Base-by-base conservation (phyloP, 1,140 invertebrate species). In the Stegodyphus mimosarum region DNA sequence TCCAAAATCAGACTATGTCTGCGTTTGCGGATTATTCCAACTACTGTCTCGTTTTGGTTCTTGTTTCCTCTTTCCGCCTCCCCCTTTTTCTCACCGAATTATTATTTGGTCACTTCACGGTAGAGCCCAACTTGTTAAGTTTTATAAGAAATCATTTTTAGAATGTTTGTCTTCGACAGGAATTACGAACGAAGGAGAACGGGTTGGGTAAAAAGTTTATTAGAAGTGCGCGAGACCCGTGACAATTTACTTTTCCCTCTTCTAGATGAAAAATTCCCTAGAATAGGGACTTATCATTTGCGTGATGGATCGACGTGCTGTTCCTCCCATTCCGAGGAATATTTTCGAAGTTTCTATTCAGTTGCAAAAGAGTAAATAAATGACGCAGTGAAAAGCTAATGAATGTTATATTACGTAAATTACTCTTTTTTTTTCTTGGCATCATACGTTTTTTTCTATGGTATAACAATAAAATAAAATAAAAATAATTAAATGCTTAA, bases 1-100 rank as follows among this genome's bases (percentile, higher is more conserved):
- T 71, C 49, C 69, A 49, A 71, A 71, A 3, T 71, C 49, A 71
- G 69, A 71, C 69, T 49, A 9, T 13, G 69, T 71, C 69, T 71
- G 69, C 2, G 6, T 49, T n/a, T 6, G 10, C 15, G 69, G 69
- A 71, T 71, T 71, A 71, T 51, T 71, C 49, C 4, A n/a, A n/a
- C 66, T 60, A 15, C 13, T 10, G 69, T 71, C 69, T 71, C 69
- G 49, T 71, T 71, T 71, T n/a, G 33, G n/a, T 15, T 10, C 7
- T 15, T 15, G 9, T 60, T 60, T 60, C 15, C 15, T 60, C 15
- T 11, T 60, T 60, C 55, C 55, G 9, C 15, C 55, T 15, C 55
- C 55, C 15, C 15, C 15, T 60, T 60, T 60, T 60, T 60, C 55
- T 60, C 15, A 11, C 55, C 9, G 9, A 11, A 15, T 60, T 60